phyloP scores from a whole-genome alignment of 2,113 vertebrate species.

The Girardinichthys multiradiatus region DNA sequence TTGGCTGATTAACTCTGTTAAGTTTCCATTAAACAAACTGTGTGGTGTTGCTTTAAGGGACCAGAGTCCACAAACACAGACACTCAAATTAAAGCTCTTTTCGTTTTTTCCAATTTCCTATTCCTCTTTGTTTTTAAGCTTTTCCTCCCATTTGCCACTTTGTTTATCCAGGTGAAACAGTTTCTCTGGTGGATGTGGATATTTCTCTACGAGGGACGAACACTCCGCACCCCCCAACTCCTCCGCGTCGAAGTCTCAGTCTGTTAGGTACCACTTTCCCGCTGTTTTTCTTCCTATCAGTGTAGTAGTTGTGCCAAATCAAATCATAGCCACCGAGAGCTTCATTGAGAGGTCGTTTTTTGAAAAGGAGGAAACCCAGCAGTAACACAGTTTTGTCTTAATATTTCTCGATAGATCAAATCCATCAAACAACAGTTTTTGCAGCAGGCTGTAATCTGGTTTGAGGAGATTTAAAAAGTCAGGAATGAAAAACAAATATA shows the following conservation, averaged over 20 bases:
- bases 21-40: constrained; percentile 54
- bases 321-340: background rate
- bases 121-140: background rate
- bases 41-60: constrained; percentile 40
- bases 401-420: constrained; percentile 1
- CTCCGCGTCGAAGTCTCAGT: constrained; percentile 95
- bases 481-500: constrained; percentile 33
- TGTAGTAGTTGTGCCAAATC: background rate
- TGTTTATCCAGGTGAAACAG: constrained; percentile 87
- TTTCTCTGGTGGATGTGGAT: constrained; percentile 96
- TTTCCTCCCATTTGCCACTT: background rate
- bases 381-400: background rate
- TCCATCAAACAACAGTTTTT: constrained; percentile 17
- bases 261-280: constrained; percentile 80
- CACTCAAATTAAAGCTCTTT: no score
- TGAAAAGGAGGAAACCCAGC: background rate
- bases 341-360: background rate
- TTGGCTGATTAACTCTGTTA: constrained; percentile 54
- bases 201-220: constrained; percentile 89
- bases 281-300: background rate
- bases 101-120: background rate
- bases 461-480: constrained; percentile 49
- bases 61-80: constrained; percentile 3
- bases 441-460: constrained; percentile 52
- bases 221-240: constrained; percentile 93